Conservation (phyloP, 2,888 invertebrate genomes). For the Platycheirus albimanus region DNA sequence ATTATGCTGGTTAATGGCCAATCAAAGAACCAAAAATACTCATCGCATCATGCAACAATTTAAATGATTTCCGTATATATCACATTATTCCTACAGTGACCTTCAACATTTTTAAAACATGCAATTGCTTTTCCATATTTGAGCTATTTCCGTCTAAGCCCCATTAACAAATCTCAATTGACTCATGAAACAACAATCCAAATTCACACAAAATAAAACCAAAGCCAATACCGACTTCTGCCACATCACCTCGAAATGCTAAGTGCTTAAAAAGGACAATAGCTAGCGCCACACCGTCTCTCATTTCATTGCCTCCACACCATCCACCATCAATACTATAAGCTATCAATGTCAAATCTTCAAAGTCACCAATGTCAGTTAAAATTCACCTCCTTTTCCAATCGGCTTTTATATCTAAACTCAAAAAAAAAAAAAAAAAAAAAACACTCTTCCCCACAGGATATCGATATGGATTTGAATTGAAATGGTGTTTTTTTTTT, state of each 20-base stretch:
- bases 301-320: not conserved
- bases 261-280: constrained; percentile 35
- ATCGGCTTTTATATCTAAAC: not conserved
- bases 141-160: not conserved
- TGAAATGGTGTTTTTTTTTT: constrained; percentile 12
- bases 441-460: not conserved
- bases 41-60: no score
- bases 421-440: no score
- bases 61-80: no score
- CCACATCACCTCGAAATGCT: not conserved
- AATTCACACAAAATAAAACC: not conserved
- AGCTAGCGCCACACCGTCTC: constrained; percentile 54
- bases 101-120: no score
- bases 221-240: not conserved
- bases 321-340: no score
- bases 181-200: not conserved
- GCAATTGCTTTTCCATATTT: no score
- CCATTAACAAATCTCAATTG: not conserved
- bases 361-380: constrained; percentile 38
- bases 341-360: constrained; percentile 35
- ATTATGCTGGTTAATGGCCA: no score
- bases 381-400: constrained; percentile 29
- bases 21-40: no score
- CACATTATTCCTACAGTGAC: no score
- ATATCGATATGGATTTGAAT: constrained; percentile 24